phyloP scores from a whole-genome alignment of 37 sponge, comb jelly and placozoan species.

The Amphimedon queenslandica region DNA sequence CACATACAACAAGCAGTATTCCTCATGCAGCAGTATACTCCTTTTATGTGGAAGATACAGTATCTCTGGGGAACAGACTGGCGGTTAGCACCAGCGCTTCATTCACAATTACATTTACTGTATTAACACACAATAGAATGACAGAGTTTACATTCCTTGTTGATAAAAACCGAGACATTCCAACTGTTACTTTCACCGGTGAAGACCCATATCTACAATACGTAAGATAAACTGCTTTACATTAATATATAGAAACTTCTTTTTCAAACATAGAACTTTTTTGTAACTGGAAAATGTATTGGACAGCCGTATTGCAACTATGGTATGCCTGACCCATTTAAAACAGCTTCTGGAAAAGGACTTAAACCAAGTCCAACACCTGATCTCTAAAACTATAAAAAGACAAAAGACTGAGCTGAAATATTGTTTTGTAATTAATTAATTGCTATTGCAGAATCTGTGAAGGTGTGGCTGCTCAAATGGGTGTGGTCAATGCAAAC shows the following conservation, averaged over 20 bases:
- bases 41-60: slow-evolving; percentile 15
- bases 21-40: neutral
- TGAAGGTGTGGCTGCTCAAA: neutral
- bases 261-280: slow-evolving; percentile 27
- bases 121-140: slow-evolving; percentile 14
- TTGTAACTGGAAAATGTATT: slow-evolving; percentile 36
- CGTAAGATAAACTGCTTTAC: slow-evolving; percentile 9
- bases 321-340: neutral
- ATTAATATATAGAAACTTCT: neutral
- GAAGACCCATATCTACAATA: slow-evolving; percentile 40
- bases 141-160: slow-evolving; percentile 29
- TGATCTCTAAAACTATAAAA: neutral
- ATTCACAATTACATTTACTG: neutral
- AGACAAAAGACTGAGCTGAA: no score
- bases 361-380: neutral
- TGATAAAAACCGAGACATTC: slow-evolving; percentile 13
- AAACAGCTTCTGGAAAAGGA: no score
- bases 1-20: slow-evolving; percentile 5
- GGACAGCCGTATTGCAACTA: slow-evolving; percentile 9
- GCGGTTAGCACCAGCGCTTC: slow-evolving; percentile 10
- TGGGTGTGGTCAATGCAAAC: neutral
- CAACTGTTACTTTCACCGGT: slow-evolving; percentile 17
- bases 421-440: no score
- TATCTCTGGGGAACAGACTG: slow-evolving; percentile 23
- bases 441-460: neutral